Evolutionary conservation across 2,888 invertebrate genomes (phyloP), one percentile per base, ranked within the genome.

Genomic region (Rhingia rostrata): DNA sequence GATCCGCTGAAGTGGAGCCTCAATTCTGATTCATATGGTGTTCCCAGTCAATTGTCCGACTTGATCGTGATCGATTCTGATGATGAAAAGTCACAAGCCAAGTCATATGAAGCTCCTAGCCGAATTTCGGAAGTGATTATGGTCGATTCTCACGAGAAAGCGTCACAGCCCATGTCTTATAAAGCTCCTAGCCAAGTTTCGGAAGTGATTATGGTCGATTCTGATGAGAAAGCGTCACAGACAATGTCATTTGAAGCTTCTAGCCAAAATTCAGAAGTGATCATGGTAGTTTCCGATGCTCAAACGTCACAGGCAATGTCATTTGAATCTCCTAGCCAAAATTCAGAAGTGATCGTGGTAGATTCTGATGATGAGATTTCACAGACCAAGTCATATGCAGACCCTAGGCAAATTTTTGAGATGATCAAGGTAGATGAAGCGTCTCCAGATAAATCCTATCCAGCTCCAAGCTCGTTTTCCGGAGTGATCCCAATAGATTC

Each of bases 1-100:
- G 87, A 75, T 5, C 43, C 58, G 6, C 51, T 7, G 1, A 56
- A 66, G 0, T 39, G 56, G 43, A 32, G 45, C n/a, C 56, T 51
- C 6, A 39, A 51, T 39, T 64, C 51, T 0, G 64, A 54, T 4
- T 45, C 67, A 3, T 33, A 43, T 9, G 32, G 6, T n/a, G 35
- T 9, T 0, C 41, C 7, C 9, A 41, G 41, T 6, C 41, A 30
- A 64, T 10, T 6, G 56, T 47, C 67, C 35, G 56, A 56, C 7
- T 7, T 56, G 5, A 35, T 22, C n/a, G n/a, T 22, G 10, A 45
- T 56, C 4, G 12, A 39, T 12, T 49, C 49, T 9, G 67, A 67
- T n/a, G 58, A 66, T 0, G 66, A 66, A 22, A 2, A 1, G 22
- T 22, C 22, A 22, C 22, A 22, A 2, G 22, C 1, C 80, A 78